Evolutionary conservation across 1,140 invertebrate species (phyloP), one percentile per base, ranked within the genome.

Genomic region (Glossosoma conforme): DNA sequence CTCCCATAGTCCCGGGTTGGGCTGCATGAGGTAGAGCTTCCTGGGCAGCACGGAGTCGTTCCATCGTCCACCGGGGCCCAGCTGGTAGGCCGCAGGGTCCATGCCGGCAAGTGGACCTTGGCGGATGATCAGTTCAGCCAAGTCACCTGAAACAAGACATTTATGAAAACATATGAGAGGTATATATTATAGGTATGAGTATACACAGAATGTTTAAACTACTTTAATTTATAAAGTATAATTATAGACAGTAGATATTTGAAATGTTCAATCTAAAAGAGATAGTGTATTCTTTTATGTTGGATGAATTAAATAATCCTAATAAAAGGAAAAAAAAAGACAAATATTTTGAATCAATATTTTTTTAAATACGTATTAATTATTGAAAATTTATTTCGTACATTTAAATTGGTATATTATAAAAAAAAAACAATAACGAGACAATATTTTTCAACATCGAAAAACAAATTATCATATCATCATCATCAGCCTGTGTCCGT

Each of bases 51-150:
- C 57, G 1, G 78, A 79, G 54, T 80, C 78, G 51, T 86, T 83
- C 83, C 83, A 86, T 32, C 72, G 74, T 33, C 81, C 82, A 14
- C 63, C 67, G 14, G 71, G 69, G 24, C 80, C 81, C 6, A 85
- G 61, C 0, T 61, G 62, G 54, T 79, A 66, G 13, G 63, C 62
- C 24, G 65, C 56, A 0, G 61, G 24, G 0, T 61, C 61, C 0
- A 65, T 49, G 1, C 68, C 64, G 4, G 67, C 61, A 35, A 68
- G 48, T 3, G 78, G 76, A 2, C 79, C 81, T 62, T 84, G 81
- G 52, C 79, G 76, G 5, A 84, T 64, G 13, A 76, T 68, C 28
- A 81, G 72, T 66, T 84, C 80, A 6, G 79, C 81, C 50, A 85
- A 65, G 61, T 84, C 81, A 32, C 82, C 81, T 78, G 50, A n/a